Conservation (phyloP, 2,797 vertebrate species). For the Ara ararauna region DNA sequence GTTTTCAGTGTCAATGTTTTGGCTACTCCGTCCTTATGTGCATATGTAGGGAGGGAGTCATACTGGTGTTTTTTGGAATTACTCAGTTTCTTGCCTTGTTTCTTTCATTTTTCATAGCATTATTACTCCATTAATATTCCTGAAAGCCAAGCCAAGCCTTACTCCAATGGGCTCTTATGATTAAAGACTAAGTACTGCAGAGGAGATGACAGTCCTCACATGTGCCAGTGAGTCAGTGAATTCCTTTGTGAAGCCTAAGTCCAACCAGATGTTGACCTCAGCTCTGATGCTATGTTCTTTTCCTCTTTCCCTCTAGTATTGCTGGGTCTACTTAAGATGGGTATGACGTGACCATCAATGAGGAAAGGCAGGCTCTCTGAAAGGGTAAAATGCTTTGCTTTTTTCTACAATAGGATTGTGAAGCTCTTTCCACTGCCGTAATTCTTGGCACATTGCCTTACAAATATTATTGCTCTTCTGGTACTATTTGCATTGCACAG, state of each 20-base stretch:
- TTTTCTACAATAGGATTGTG: conserved; percentile 2
- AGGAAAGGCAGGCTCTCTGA: conserved; percentile 34
- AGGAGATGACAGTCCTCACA: conserved; percentile 71
- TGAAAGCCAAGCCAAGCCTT: conserved; percentile 57
- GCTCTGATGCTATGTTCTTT: conserved; percentile 52
- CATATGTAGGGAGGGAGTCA: background rate
- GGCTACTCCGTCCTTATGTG: background rate
- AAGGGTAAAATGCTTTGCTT: conserved; percentile 9
- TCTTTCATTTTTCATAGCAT: conserved; percentile 28
- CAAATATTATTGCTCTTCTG: conserved; percentile 15
- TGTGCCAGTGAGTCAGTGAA: conserved; percentile 71
- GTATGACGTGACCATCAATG: conserved; percentile 36
- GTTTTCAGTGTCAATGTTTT: background rate
- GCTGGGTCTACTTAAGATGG: conserved; percentile 23
- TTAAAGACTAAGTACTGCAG: conserved; percentile 42
- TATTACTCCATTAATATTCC: conserved; percentile 64
- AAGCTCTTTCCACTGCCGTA: conserved; percentile 12
- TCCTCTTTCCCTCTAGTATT: conserved; percentile 32
- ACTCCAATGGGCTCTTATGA: conserved; percentile 30
- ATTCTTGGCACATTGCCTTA: background rate
- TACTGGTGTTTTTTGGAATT: background rate
- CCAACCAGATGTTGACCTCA: conserved; percentile 77
- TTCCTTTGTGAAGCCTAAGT: conserved; percentile 71
- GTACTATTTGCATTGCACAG: background rate
- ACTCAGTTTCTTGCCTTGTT: background rate